Conservation (phyloP, 2,797 vertebrate species). For the Sebastes iracundus region DNA sequence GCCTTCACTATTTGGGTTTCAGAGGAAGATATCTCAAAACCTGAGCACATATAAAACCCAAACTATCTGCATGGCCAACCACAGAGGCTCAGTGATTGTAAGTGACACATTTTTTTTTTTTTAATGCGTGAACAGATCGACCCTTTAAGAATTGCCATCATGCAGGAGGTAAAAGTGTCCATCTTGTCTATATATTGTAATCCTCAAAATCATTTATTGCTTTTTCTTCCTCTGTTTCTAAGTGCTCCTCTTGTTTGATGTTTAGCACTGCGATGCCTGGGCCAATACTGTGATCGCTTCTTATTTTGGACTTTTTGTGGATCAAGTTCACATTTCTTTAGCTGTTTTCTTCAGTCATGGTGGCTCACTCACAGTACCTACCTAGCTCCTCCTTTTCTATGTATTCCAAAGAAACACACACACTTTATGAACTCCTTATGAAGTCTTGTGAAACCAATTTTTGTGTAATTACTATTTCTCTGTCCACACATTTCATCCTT, state of each 20-base stretch:
- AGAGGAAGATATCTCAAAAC: not conserved
- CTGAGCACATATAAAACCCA: not conserved
- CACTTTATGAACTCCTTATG: not conserved
- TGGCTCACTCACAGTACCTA: not conserved
- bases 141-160: too few species aligned
- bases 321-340: not conserved
- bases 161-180: not conserved
- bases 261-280: not conserved
- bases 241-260: not conserved
- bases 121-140: too few species aligned
- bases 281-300: rapidly evolving
- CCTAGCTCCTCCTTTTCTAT: not conserved
- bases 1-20: not conserved
- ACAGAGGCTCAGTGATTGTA: not conserved
- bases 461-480: not conserved
- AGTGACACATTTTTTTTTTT: not conserved
- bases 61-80: not conserved
- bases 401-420: not conserved
- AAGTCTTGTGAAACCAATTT: not conserved
- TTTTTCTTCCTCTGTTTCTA: not conserved
- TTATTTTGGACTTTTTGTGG: not conserved
- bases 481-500: not conserved
- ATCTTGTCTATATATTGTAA: not conserved
- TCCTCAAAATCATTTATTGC: not conserved
- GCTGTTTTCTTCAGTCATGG: not conserved